These are phyloP conservation scores for Strigamia transsilvanica DNA, from an alignment of 2,888 invertebrate species.

Conservation along the genomic window DNA sequence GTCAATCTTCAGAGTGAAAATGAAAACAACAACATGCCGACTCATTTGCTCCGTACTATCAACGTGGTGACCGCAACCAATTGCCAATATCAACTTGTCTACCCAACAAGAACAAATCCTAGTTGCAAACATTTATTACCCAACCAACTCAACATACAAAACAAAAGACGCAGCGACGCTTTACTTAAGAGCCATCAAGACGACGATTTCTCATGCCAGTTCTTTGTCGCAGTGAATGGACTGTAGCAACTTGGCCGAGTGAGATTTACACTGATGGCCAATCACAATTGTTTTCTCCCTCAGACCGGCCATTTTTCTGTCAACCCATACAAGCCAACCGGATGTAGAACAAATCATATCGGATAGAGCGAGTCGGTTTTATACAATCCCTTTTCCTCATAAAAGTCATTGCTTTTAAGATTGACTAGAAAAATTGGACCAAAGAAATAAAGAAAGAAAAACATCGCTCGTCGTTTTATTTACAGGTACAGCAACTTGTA, in stretches of 20 bases:
- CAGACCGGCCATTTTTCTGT: constrained; percentile 14
- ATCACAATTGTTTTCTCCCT: constrained; percentile 20
- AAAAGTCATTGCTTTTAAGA: not conserved
- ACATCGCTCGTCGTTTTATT: not conserved
- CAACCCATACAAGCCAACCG: not conserved
- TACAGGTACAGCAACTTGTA: constrained; percentile 7
- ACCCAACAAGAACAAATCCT: not conserved
- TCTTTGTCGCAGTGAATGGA: constrained; percentile 20
- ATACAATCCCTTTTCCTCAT: constrained; percentile 10
- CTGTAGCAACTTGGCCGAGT: constrained; percentile 14
- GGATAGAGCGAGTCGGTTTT: constrained; percentile 19
- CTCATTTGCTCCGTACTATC: not conserved
- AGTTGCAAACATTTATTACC: constrained; percentile 13
- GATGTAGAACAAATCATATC: constrained; percentile 20
- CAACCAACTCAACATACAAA: constrained; percentile 8
- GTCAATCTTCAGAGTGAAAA: constrained; percentile 13
- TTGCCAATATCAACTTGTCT: constrained; percentile 14
- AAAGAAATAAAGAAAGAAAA: not conserved
- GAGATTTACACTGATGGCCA: constrained; percentile 20
- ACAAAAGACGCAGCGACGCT: constrained; percentile 20
- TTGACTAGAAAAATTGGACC: not conserved
- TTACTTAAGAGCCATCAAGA: constrained; percentile 20
- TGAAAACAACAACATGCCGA: constrained; percentile 6
- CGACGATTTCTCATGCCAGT: constrained; percentile 15
- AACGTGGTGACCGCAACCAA: not conserved